Conservation (phyloP, 2,888 invertebrate genomes). For the Phytoseiulus persimilis region DNA sequence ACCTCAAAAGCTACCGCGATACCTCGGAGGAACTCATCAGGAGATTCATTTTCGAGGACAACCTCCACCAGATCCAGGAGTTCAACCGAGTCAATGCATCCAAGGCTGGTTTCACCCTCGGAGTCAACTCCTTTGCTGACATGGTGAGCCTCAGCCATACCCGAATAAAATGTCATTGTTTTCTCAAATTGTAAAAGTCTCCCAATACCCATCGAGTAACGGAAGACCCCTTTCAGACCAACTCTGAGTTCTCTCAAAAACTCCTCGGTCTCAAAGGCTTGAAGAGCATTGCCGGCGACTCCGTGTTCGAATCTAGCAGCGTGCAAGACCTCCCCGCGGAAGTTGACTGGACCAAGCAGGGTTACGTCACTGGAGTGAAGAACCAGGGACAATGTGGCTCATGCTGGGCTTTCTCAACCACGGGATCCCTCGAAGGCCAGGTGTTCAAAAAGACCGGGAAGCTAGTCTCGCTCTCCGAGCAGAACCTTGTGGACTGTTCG, state of each 20-base stretch:
- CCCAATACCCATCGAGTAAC: too few species aligned
- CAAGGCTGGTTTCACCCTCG: neutral
- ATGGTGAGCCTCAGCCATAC: neutral
- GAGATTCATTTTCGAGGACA: constrained; percentile 41
- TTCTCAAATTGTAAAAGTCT: too few species aligned
- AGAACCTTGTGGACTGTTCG: constrained; percentile 84
- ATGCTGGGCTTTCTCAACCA: constrained; percentile 50
- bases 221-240: constrained; percentile 7
- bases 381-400: constrained; percentile 74
- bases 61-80: constrained; percentile 37
- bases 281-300: neutral
- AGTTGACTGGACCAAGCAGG: constrained; percentile 75
- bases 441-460: constrained; percentile 66
- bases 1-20: constrained; percentile 40
- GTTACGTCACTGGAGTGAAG: constrained; percentile 78
- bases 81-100: constrained; percentile 20
- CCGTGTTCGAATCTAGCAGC: constrained; percentile 35
- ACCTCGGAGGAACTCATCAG: constrained; percentile 39
- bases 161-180: too few species aligned
- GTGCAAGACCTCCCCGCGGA: constrained; percentile 59
- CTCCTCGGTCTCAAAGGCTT: neutral
- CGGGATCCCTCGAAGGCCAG: constrained; percentile 58
- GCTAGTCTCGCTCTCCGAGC: constrained; percentile 76
- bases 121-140: neutral
- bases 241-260: neutral